A percentile compares a stretch with the other conserved stretches of the same genome.
phyloP scores from a whole-genome alignment of 2,797 vertebrate species.

The Hyperoplus immaculatus region DNA sequence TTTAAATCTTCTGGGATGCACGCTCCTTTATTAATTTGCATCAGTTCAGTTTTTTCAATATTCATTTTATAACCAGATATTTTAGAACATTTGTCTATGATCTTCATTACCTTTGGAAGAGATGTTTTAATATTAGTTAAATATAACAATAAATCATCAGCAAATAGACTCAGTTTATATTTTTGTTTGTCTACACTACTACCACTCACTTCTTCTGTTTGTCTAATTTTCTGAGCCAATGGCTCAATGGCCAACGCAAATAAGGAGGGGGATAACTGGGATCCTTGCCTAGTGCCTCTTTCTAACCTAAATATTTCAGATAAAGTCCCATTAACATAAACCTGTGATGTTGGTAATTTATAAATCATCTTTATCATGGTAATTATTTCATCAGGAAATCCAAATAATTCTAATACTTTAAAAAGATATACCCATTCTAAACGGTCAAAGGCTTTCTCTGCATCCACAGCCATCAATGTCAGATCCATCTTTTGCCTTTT shows the following conservation, averaged over 20 bases:
- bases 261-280: too few relatives aligned
- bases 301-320: too few relatives aligned
- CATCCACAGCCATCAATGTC: not conserved
- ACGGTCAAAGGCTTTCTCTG: not conserved
- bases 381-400: not conserved
- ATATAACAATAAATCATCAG: not conserved
- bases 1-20: not conserved
- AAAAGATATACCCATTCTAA: not conserved
- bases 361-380: not conserved
- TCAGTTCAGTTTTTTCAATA: not conserved
- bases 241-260: too few relatives aligned
- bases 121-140: too few relatives aligned
- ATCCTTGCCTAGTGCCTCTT: not conserved
- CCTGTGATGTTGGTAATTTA: not conserved
- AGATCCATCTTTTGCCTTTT: not conserved
- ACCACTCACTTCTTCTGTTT: not conserved
- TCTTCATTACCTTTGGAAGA: not conserved
- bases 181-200: not conserved
- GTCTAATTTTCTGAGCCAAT: too few relatives aligned
- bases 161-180: not conserved
- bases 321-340: too few relatives aligned
- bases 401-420: slow-evolving; percentile 4
- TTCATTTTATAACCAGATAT: not conserved
- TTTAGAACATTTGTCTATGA: not conserved
- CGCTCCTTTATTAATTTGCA: not conserved